Evolutionary conservation across 2,888 invertebrate species (phyloP).

Genomic region (Lottia gigantea): DNA sequence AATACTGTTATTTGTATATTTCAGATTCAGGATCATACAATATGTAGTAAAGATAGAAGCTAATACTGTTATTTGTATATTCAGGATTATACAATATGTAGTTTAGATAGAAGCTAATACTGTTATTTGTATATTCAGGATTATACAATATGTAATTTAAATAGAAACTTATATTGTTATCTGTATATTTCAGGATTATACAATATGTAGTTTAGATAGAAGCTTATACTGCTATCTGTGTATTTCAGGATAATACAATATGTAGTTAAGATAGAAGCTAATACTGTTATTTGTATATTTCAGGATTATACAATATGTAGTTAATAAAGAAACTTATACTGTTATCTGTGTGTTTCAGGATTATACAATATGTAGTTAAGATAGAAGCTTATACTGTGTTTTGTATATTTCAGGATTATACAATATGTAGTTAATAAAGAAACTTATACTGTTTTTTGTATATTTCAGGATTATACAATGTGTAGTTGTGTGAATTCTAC

Average conservation of each 20-base stretch:
- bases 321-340: too few species aligned
- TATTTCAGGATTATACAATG: conserved; percentile 42
- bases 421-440: neutral
- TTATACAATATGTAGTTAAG: neutral
- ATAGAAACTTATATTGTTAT: neutral
- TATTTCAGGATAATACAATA: neutral
- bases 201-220: neutral
- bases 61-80: too few species aligned
- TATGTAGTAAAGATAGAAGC: too few species aligned
- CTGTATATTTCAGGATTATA: neutral
- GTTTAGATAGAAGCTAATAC: too few species aligned
- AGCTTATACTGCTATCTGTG: too few species aligned
- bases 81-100: too few species aligned
- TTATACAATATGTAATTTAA: too few species aligned
- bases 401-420: neutral
- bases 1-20: too few species aligned
- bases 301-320: neutral
- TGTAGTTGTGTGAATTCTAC: conserved; percentile 43
- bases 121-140: too few species aligned
- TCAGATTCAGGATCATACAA: too few species aligned
- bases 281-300: neutral
- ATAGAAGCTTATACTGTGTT: too few species aligned
- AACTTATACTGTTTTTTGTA: neutral
- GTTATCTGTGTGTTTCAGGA: neutral
- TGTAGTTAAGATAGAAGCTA: neutral